These are phyloP conservation scores for Halcyon leucocephala DNA, from an alignment of 2,797 vertebrate genomes.

Conservation along the genomic window DNA sequence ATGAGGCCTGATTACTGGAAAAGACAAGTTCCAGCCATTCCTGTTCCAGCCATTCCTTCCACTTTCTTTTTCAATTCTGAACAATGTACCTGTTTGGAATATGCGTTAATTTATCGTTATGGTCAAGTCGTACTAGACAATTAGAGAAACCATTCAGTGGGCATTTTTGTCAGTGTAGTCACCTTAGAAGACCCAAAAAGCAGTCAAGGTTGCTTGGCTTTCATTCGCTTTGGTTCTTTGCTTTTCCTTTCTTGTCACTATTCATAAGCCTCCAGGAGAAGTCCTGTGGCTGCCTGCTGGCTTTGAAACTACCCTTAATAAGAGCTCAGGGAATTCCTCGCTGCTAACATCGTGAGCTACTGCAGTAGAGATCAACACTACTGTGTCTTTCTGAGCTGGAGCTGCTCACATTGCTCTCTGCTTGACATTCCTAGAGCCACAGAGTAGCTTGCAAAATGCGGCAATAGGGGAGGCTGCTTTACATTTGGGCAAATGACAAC, in stretches of 20 bases:
- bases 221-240: not conserved
- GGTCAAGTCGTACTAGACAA: not conserved
- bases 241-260: not conserved
- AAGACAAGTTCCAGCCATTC: not conserved
- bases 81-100: not conserved
- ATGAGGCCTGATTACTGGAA: fast-evolving
- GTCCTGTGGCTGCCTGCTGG: not conserved
- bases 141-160: not conserved
- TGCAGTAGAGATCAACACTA: not conserved
- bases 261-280: not conserved
- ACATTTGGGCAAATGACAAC: not conserved
- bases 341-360: fast-evolving
- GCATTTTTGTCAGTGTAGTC: not conserved
- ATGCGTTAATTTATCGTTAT: not conserved
- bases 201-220: not conserved
- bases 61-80: not conserved
- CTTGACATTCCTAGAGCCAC: not conserved
- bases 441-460: not conserved
- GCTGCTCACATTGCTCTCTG: not conserved
- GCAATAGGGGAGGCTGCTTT: not conserved
- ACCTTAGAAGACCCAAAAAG: not conserved
- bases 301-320: not conserved
- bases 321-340: not conserved
- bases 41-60: not conserved
- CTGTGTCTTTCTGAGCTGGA: not conserved